Conservation (phyloP, 2,113 vertebrate genomes). For the Hylia prasina region DNA sequence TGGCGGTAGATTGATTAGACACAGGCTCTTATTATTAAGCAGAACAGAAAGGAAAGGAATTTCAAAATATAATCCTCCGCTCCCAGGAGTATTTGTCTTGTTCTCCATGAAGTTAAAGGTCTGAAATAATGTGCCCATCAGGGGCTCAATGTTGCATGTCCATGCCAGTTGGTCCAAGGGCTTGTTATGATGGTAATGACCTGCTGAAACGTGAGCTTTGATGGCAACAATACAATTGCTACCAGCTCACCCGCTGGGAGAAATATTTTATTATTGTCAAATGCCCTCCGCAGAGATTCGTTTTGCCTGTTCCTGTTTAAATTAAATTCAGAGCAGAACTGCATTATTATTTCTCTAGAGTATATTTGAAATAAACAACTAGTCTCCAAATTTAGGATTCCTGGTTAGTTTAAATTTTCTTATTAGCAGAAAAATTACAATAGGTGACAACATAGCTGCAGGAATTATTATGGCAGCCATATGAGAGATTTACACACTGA, state of each 20-base stretch:
- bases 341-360: constrained; percentile 76
- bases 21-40: constrained; percentile 70
- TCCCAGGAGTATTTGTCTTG: constrained; percentile 77
- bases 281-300: constrained; percentile 79
- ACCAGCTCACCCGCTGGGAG: constrained; percentile 82
- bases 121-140: constrained; percentile 84
- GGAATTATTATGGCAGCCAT: constrained; percentile 55
- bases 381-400: constrained; percentile 73
- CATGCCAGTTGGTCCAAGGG: constrained; percentile 83
- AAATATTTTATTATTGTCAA: constrained; percentile 86
- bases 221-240: constrained; percentile 79
- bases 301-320: constrained; percentile 81
- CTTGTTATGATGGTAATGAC: constrained; percentile 87
- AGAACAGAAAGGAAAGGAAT: constrained; percentile 72
- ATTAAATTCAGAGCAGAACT: constrained; percentile 79
- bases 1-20: constrained; percentile 56
- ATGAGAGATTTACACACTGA: constrained; percentile 59
- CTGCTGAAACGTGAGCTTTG: constrained; percentile 76
- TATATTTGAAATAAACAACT: constrained; percentile 78
- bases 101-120: constrained; percentile 80
- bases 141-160: constrained; percentile 83
- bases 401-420: constrained; percentile 74
- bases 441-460: constrained; percentile 66
- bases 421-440: constrained; percentile 76
- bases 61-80: constrained; percentile 75